Evolutionary conservation across 1,140 invertebrate species (phyloP), one percentile per base, ranked within the genome.

Genomic region (Leguminivora glycinivorella): DNA sequence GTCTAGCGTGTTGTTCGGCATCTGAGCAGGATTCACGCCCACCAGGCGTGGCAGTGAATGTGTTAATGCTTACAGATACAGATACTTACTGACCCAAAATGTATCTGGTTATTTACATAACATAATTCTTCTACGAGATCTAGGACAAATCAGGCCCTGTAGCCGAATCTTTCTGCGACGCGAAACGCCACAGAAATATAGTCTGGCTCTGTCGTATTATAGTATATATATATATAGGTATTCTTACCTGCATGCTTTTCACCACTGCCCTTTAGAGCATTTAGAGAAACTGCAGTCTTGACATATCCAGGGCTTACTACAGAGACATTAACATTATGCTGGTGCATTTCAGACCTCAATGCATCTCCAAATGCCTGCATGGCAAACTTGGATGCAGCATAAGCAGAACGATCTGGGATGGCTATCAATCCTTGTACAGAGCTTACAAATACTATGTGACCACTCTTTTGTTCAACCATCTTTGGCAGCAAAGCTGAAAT

Each of bases 351-450:
- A 24, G 97, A 94, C 81, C 97, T 90, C 14, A 97, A 87, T n/a
- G 93, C 93, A 90, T 98, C 97, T 70, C 94, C 95, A 92, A 97
- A 98, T 29, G 96, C 97, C 93, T 98, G 96, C 17, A 98, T 81
- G 2, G 98, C 98, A 93, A 99, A 98, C 92, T 99, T 99, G 0
- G 98, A 98, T 19, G 98, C 97, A 72, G 95, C 94, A 93, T 99
- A 98, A 2, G 96, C 95, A 31, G 96, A 96, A 72, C 97, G 94
- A 83, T 95, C 96, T 43, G 98, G 98, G 80, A 99, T 94, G 4
- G 97, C 95, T 69, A 99, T 94, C 84, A 96, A 95, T 56, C 98
- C 98, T 93, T 99, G 98, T 2, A 99, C 93, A 75, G 97, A 98
- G 88, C 98, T 98, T n/a, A 99, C 93, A 76, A 95, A 96, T 34